These are phyloP conservation scores for Alexandromys fortis DNA, from an alignment of 2,113 vertebrate species.

Conservation along the genomic window DNA sequence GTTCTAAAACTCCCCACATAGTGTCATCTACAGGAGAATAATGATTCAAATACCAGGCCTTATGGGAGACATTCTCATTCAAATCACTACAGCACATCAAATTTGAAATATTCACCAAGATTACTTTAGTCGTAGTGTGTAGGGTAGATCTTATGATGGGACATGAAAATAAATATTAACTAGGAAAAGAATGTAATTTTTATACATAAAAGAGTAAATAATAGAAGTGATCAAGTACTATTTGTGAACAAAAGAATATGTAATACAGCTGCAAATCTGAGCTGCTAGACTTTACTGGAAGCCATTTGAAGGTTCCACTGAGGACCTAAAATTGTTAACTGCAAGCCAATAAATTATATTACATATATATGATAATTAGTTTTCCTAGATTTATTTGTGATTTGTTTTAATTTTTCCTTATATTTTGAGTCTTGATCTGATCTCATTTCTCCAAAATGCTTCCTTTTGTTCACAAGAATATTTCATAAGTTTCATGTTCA, in stretches of 20 bases:
- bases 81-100: not conserved
- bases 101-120: not conserved
- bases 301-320: not conserved
- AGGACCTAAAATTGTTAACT: not conserved
- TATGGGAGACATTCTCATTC: not conserved
- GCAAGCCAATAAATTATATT: not conserved
- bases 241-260: not conserved
- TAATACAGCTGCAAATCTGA: not conserved
- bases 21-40: not conserved
- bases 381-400: not conserved
- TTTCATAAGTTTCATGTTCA: constrained; percentile 32
- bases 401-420: not conserved
- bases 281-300: not conserved
- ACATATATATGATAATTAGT: not conserved
- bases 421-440: not conserved
- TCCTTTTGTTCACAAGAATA: constrained; percentile 9
- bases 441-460: constrained; percentile 44
- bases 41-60: not conserved
- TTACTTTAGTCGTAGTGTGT: not conserved
- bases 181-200: not conserved
- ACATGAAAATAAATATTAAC: constrained; percentile 7
- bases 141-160: not conserved
- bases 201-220: not conserved
- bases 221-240: not conserved
- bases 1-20: not conserved